These are phyloP conservation scores for Meloidogyne chitwoodi DNA, from an alignment of 1,140 invertebrate genomes.

Conservation along the genomic window DNA sequence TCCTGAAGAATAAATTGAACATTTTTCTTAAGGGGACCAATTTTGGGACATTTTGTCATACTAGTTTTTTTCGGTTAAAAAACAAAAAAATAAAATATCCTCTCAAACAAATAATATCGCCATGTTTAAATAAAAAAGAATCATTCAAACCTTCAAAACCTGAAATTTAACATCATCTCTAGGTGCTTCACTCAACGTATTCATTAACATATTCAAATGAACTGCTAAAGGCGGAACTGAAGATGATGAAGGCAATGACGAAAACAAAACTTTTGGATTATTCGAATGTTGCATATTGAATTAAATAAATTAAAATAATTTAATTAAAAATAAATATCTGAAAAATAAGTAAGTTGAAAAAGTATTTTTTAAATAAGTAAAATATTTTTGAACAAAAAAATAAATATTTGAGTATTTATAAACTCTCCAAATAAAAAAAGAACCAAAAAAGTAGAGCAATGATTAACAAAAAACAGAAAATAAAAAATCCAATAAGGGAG, in stretches of 20 bases:
- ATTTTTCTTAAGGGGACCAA: too few species aligned
- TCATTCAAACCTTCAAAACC: conserved; percentile 22
- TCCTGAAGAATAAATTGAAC: conserved; percentile 19
- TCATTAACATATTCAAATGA: conserved; percentile 25
- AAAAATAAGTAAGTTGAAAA: neutral
- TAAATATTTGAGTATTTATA: neutral
- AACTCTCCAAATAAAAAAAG: neutral
- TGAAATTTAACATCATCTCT: conserved; percentile 31
- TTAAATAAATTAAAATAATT: neutral
- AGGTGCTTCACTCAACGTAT: conserved; percentile 22
- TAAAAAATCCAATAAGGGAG: neutral
- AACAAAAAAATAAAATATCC: neutral
- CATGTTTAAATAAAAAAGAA: too few species aligned
- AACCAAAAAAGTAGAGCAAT: neutral
- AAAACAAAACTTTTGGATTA: conserved; percentile 1
- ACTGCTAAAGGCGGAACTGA: conserved; percentile 1
- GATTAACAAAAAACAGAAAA: neutral
- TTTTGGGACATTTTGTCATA: neutral
- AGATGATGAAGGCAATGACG: neutral
- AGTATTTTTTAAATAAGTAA: neutral
- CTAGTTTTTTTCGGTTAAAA: neutral
- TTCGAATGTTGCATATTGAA: neutral
- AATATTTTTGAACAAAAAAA: neutral
- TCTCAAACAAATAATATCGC: neutral
- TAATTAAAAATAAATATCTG: neutral